Percentiles rank a stretch among this genome's conserved stretches.
Conservation (phyloP, 2,797 vertebrate species). For the Eremophila alpestris region DNA sequence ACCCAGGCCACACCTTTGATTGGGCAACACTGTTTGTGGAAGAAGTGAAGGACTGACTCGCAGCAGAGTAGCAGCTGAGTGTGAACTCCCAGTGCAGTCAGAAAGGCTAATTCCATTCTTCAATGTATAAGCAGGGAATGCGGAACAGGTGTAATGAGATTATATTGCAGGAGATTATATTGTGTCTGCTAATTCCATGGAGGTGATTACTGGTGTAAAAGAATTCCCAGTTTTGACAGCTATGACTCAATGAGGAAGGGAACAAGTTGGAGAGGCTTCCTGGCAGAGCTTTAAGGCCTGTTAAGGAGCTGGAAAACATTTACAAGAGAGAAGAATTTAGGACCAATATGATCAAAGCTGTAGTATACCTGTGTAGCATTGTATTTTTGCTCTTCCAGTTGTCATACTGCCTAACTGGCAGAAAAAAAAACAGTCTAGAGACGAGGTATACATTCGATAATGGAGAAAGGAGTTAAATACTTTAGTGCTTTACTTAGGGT, state of each 20-base stretch:
- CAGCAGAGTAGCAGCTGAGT: neutral
- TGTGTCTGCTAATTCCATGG: neutral
- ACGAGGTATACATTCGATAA: neutral
- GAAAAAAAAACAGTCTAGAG: neutral
- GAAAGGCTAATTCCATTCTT: neutral
- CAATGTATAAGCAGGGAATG: neutral
- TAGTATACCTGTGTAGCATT: neutral
- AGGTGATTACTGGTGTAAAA: slow-evolving; percentile 11
- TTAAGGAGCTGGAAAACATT: neutral
- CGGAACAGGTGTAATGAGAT: neutral
- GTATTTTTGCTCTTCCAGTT: neutral
- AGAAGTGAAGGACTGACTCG: neutral
- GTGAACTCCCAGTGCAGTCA: neutral
- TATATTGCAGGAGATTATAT: neutral
- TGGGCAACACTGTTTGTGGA: neutral
- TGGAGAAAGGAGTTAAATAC: neutral
- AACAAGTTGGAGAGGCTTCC: neutral
- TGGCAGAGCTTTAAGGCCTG: neutral
- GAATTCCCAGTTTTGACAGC: neutral
- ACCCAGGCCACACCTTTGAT: fast-evolving
- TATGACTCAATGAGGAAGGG: neutral
- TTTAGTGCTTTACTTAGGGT: slow-evolving; percentile 9
- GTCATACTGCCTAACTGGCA: neutral
- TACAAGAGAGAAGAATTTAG: neutral
- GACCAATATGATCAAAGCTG: neutral